These are phyloP conservation scores for Phyllostomus hastatus DNA, from an alignment of 2,113 vertebrate species.

Conservation along the genomic window DNA sequence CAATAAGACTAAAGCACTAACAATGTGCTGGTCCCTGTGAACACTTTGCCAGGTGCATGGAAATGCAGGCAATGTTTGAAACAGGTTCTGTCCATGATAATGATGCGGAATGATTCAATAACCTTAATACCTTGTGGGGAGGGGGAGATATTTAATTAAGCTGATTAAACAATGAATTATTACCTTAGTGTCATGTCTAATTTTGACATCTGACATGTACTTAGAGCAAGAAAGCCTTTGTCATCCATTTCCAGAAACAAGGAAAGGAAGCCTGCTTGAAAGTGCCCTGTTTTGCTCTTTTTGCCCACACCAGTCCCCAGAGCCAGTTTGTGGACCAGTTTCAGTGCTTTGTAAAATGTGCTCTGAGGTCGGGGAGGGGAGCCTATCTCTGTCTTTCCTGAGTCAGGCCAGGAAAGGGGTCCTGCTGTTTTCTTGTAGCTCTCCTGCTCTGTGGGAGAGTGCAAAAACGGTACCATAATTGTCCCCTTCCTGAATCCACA, in stretches of 20 bases:
- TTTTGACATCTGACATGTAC: background rate
- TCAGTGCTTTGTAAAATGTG: background rate
- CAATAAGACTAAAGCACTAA: background rate
- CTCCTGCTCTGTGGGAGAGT: background rate
- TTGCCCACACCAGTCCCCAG: background rate
- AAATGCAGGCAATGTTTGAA: background rate
- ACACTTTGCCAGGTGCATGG: too few species aligned
- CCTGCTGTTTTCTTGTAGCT: background rate
- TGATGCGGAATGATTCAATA: background rate
- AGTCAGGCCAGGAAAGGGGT: background rate
- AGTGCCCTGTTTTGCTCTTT: background rate
- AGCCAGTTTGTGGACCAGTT: background rate
- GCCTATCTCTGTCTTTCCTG: background rate
- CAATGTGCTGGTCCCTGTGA: background rate
- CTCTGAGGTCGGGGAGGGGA: background rate
- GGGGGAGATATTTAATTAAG: background rate
- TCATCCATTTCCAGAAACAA: background rate
- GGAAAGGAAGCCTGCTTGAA: background rate
- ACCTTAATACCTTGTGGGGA: background rate
- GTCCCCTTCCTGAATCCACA: background rate
- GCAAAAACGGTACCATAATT: background rate
- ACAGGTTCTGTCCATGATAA: background rate
- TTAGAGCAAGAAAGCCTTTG: background rate
- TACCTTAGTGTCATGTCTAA: background rate
- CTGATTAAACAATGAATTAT: background rate